Evolutionary conservation across 2,888 invertebrate genomes (phyloP).

Genomic region (Tenthredo livida): DNA sequence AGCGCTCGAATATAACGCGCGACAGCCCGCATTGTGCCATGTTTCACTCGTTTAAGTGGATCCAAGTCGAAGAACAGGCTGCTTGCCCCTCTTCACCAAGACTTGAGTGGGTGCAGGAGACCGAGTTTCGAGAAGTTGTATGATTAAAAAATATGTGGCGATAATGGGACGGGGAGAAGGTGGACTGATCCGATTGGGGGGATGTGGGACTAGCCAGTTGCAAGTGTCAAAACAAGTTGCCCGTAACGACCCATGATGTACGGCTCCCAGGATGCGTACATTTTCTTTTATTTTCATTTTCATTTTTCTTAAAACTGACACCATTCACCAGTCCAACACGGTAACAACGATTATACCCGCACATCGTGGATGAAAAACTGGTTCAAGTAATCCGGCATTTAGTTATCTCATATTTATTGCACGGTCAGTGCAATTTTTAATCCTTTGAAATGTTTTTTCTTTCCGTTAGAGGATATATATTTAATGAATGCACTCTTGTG

Average conservation of each 20-base stretch:
- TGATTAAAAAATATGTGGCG: constrained; percentile 48
- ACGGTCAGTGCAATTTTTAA: neutral
- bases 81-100: constrained; percentile 13
- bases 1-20: constrained; percentile 34
- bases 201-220: constrained; percentile 43
- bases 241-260: constrained; percentile 47
- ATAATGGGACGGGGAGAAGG: constrained; percentile 32
- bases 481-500: neutral
- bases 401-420: constrained; percentile 16
- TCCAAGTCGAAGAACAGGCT: constrained; percentile 35
- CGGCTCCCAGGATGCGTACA: neutral
- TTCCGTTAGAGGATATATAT: neutral
- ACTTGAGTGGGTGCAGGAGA: constrained; percentile 33
- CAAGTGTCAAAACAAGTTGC: constrained; percentile 49
- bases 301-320: constrained; percentile 7
- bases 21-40: constrained; percentile 49
- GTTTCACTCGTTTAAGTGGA: constrained; percentile 44
- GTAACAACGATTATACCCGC: constrained; percentile 16
- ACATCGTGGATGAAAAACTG: constrained; percentile 14
- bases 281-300: neutral
- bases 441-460: neutral
- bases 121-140: constrained; percentile 38
- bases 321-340: neutral
- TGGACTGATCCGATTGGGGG: constrained; percentile 39
- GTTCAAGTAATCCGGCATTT: constrained; percentile 27